Evolutionary conservation across 2,797 vertebrate genomes (phyloP).

Genomic region (Chelidonichthys spinosus): DNA sequence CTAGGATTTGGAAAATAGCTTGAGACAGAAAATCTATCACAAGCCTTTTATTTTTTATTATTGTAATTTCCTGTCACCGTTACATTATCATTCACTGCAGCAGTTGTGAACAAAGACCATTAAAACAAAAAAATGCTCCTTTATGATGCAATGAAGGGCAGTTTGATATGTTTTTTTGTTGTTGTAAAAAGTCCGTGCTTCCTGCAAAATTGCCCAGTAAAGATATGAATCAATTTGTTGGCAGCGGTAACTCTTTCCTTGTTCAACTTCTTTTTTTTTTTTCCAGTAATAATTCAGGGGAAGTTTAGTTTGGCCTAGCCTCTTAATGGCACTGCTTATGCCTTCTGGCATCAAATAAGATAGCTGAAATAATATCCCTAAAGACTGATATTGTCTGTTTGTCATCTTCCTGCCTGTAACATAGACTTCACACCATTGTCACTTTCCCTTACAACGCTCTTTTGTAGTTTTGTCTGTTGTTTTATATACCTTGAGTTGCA

Average conservation of each 20-base stretch:
- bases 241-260: background rate
- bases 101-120: background rate
- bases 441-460: background rate
- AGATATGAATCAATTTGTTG: background rate
- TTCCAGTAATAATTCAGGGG: background rate
- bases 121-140: background rate
- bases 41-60: slow-evolving; percentile 5
- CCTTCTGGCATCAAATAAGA: background rate
- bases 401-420: background rate
- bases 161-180: background rate
- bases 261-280: background rate
- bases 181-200: slow-evolving; percentile 2
- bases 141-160: slow-evolving; percentile 9
- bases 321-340: background rate
- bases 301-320: background rate
- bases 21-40: slow-evolving; percentile 15
- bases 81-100: slow-evolving; percentile 20
- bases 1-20: slow-evolving; percentile 8
- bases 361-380: background rate
- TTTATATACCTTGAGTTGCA: background rate
- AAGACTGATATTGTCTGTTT: background rate
- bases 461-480: background rate
- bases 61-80: slow-evolving; percentile 8
- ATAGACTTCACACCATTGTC: background rate
- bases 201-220: background rate